Evolutionary conservation across 2,797 vertebrate genomes (phyloP).

Genomic region (Gymnocypris eckloni): DNA sequence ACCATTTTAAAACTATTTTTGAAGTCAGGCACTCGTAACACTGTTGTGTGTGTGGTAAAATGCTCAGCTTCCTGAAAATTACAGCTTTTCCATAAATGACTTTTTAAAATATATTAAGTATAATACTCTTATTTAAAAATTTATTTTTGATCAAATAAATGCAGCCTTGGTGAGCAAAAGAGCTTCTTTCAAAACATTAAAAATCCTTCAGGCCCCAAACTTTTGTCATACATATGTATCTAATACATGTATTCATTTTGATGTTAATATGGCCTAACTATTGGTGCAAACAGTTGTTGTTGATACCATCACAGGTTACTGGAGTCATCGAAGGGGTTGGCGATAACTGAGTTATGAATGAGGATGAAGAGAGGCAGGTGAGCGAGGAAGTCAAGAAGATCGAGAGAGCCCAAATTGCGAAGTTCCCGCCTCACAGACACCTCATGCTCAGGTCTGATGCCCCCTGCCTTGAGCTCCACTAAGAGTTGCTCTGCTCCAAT

Average conservation of each 20-base stretch:
- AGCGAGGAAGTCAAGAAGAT: constrained; percentile 77
- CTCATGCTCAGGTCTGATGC: constrained; percentile 70
- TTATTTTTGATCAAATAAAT: constrained; percentile 12
- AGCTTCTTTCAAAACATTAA: background rate
- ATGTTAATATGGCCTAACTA: background rate
- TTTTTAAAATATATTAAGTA: background rate
- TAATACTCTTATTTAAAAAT: background rate
- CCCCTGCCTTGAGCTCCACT: constrained; percentile 76
- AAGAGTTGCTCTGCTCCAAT: constrained; percentile 77
- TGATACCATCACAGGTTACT: constrained; percentile 65
- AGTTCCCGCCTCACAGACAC: constrained; percentile 66
- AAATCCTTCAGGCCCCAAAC: background rate
- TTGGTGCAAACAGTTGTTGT: background rate
- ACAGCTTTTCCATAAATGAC: background rate
- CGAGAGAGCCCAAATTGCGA: constrained; percentile 66
- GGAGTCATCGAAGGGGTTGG: constrained; percentile 72
- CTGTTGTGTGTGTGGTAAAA: no score
- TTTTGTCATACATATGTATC: background rate
- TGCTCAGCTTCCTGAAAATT: no score
- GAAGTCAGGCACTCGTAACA: no score
- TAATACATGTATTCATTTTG: background rate
- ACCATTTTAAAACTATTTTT: background rate
- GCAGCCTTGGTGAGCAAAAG: background rate
- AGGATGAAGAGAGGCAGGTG: constrained; percentile 78
- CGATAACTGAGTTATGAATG: constrained; percentile 76